Evolutionary conservation across 2,888 invertebrate species (phyloP).

Genomic region (Cosmia trapezina): DNA sequence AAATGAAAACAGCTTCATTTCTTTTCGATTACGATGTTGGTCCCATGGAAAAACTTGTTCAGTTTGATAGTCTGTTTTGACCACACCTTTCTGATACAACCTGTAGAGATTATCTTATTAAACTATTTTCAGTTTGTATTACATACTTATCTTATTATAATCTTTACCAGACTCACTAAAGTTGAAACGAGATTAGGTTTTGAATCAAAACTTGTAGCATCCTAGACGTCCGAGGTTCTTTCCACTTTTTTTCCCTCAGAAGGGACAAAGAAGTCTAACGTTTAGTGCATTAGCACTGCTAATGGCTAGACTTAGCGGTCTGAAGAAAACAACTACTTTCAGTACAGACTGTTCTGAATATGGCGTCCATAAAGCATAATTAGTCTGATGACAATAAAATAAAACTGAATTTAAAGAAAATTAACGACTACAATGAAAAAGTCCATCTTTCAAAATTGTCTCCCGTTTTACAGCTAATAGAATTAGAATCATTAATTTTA

Average conservation of each 20-base stretch:
- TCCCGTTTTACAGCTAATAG: too few relatives aligned
- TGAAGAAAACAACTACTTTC: conserved; percentile 2
- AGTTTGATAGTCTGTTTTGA: too few relatives aligned
- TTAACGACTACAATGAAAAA: not conserved
- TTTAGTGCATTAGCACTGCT: conserved; percentile 28
- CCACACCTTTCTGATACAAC: too few relatives aligned
- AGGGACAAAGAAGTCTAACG: not conserved
- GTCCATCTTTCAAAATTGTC: too few relatives aligned
- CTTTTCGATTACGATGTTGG: too few relatives aligned
- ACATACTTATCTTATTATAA: not conserved
- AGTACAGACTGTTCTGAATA: not conserved
- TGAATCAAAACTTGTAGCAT: not conserved
- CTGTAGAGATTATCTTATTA: not conserved
- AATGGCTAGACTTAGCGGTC: conserved; percentile 21
- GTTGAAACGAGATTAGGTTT: conserved; percentile 5
- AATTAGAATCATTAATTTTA: too few relatives aligned
- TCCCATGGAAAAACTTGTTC: too few relatives aligned
- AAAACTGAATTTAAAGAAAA: not conserved
- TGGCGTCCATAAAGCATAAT: too few relatives aligned
- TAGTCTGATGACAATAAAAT: not conserved
- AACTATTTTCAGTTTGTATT: not conserved
- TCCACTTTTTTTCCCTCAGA: not conserved
- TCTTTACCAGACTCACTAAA: not conserved
- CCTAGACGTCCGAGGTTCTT: not conserved
- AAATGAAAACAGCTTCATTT: too few relatives aligned